Percentiles rank a stretch among this genome's conserved stretches.
Evolutionary conservation across 2,888 invertebrate species (phyloP).

Genomic region (Pyrrhia umbra): DNA sequence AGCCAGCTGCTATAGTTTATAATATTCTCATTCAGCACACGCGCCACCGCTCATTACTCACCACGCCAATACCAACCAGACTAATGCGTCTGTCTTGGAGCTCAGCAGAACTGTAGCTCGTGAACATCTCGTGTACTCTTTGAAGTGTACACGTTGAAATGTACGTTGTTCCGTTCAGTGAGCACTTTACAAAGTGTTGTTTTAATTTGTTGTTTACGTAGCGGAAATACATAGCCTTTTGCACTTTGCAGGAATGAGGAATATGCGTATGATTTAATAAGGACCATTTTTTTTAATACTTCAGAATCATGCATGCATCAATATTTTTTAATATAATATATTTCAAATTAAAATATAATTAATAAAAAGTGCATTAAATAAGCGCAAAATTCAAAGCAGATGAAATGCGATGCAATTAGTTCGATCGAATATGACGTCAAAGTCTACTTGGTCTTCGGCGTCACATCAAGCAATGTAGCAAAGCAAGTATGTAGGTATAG

Average conservation of each 20-base stretch:
- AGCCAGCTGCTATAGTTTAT: constrained; percentile 33
- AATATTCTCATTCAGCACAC: constrained; percentile 48
- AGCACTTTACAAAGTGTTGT: neutral
- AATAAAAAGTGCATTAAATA: no score
- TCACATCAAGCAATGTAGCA: no score
- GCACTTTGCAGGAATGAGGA: neutral
- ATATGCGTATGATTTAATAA: neutral
- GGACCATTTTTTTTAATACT: neutral
- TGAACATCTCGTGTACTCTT: neutral
- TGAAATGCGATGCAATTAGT: no score
- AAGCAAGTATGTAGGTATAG: no score
- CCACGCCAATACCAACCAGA: constrained; percentile 37
- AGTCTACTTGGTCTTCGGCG: no score
- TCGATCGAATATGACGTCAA: no score
- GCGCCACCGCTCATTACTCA: constrained; percentile 46
- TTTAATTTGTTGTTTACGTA: neutral
- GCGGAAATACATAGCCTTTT: neutral
- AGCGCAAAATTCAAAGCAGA: no score
- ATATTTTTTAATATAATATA: no score
- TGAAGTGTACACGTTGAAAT: neutral
- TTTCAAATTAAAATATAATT: no score
- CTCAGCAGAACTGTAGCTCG: constrained; percentile 15
- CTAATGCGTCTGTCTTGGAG: constrained; percentile 29
- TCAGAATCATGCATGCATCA: neutral
- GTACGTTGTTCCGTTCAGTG: neutral